Base-by-base conservation (phyloP, 2,113 vertebrate genomes). In the Campylorhamphus procurvoides region DNA sequence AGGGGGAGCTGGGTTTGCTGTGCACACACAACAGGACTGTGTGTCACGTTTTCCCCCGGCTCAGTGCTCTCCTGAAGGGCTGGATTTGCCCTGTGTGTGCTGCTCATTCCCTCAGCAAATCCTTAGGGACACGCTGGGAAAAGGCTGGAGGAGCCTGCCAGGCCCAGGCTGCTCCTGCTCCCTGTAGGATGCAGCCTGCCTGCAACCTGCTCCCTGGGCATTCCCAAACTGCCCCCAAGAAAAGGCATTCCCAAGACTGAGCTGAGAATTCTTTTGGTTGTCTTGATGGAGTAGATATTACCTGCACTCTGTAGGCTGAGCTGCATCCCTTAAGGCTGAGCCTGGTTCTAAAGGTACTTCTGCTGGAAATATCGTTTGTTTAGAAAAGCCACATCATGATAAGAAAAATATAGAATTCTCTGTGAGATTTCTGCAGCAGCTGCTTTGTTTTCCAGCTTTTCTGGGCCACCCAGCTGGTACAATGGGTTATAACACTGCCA, bases 1-100 rank as follows among this genome's bases (percentile, higher is more conserved):
- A 7, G n/a, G 3, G 39, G 17, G 55, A 92, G 59, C 79, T 76
- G 49, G 46, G 15, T 83, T 80, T 88, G 63, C 85, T 44, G 2
- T 19, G 62, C 40, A 31, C 47, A 23, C 20, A 3, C 16, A 27
- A 39, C 28, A 1, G 0, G 64, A 18, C 3, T 19, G 0, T 4
- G 3, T 13, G 23, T 77, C 0, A 0, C 49, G 62, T 49, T 73
- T 68, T 28, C 60, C 68, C 33, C n/a, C 62, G 2, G 31, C 40
- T 28, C 1, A 1, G 12, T 2, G 40, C 9, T 74, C 28, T 53
- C 60, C 42, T 87, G 71, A 47, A 71, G 62, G 28, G 19, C 47
- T 49, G 77, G 31, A 4, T 68, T 67, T 2, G 0, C 39, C 3
- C 0, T 9, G 52, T 5, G 1, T 17, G 47, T 10, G 52, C 44